Base-by-base conservation (phyloP, 2,113 vertebrate genomes). In the Scolopax mira region DNA sequence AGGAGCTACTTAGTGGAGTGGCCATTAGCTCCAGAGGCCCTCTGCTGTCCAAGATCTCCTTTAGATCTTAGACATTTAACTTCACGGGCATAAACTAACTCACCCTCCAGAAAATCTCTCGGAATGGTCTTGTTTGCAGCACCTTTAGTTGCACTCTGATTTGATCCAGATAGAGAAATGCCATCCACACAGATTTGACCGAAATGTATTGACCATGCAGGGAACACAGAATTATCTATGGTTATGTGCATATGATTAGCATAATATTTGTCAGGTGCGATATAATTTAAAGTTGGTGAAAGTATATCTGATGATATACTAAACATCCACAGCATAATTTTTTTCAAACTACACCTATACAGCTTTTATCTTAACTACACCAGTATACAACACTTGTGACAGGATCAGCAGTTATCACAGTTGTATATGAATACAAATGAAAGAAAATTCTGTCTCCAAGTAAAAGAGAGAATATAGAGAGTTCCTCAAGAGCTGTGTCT, bases 181-280 rank as follows among this genome's bases (percentile, higher is more conserved):
- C 9, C 25, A n/a, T 30, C 22, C 18, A 17, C 0, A 4, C 17
- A 54, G 8, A 13, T 66, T 61, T 85, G 49, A 21, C 51, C 24
- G 37, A 54, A 7, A 6, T 46, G 30, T 41, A 35, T 49, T 4
- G 1, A 3, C 49, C 70, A 5, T 37, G 24, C 17, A 25, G 22
- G 62, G 13, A 57, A 88, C 44, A 62, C 46, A 33, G 5, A 8
- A 4, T 33, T 28, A 25, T 16, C 39, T 41, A 6, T n/a, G 52
- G 28, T 27, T 60, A 6, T 1, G 1, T 18, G 27, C 1, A 0
- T 48, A 21, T 44, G 30, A 22, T 33, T 23, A 31, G 6, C 41
- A 37, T 14, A 54, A 67, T 14, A 19, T 39, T 4, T 69, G 67
- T 48, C 31, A 60, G 33, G 48, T n/a, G 25, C 6, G 2, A 39